phyloP scores from a whole-genome alignment of 2,888 invertebrate genomes.

The Nymphalis urticae region DNA sequence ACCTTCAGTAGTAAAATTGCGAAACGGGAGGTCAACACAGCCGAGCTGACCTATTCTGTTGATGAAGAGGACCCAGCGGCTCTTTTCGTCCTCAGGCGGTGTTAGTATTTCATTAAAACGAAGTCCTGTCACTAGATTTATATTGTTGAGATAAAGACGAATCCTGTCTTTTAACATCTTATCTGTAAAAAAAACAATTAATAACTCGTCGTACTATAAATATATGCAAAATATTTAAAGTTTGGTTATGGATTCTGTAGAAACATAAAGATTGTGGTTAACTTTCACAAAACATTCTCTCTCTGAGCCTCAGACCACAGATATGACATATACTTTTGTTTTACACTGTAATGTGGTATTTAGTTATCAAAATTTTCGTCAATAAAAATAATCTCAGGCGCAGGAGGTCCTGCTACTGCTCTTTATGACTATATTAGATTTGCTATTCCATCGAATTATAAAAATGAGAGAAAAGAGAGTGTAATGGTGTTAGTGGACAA shows the following conservation, averaged over 20 bases:
- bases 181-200: conserved; percentile 46
- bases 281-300: too few species aligned
- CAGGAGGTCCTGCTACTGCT: too few species aligned
- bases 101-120: conserved; percentile 57
- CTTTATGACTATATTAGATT: too few species aligned
- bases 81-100: conserved; percentile 51
- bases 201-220: too few species aligned
- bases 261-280: background rate
- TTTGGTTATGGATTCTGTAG: background rate
- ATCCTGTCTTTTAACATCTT: conserved; percentile 63
- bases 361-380: too few species aligned
- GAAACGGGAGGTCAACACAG: conserved; percentile 56
- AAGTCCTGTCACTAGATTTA: conserved; percentile 50
- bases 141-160: conserved; percentile 51
- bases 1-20: conserved; percentile 55
- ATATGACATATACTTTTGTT: too few species aligned
- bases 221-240: background rate
- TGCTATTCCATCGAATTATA: too few species aligned
- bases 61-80: conserved; percentile 63
- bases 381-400: too few species aligned
- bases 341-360: too few species aligned
- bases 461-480: too few species aligned
- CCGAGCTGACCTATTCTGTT: conserved; percentile 57
- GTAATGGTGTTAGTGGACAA: too few species aligned
- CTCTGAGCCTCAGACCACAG: too few species aligned